These are phyloP conservation scores for Byasa hedistus DNA, from an alignment of 2,888 invertebrate genomes.

Conservation along the genomic window DNA sequence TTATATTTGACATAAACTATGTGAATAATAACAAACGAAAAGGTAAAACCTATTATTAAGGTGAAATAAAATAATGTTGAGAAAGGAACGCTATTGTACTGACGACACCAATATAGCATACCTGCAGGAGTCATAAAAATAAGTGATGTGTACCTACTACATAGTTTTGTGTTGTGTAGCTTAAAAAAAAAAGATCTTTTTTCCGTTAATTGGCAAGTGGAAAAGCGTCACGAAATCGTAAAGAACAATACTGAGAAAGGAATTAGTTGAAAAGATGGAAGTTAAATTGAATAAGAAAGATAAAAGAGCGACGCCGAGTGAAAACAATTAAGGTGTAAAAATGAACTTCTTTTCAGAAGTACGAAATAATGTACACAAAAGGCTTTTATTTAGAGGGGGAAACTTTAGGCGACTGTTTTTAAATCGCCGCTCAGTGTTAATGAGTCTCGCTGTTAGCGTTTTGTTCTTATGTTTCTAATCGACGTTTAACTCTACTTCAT, in stretches of 20 bases:
- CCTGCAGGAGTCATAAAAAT: too few relatives aligned
- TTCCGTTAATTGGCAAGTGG: background rate
- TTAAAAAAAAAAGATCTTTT: background rate
- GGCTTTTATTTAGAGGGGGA: constrained; percentile 6
- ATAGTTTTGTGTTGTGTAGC: too few relatives aligned
- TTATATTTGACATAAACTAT: too few relatives aligned
- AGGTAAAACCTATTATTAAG: too few relatives aligned
- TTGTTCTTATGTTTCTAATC: background rate
- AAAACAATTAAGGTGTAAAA: constrained; percentile 18
- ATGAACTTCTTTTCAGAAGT: constrained; percentile 18
- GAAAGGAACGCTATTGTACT: too few relatives aligned
- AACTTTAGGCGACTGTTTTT: constrained; percentile 10
- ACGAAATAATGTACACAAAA: constrained; percentile 16
- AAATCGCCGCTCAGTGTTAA: background rate
- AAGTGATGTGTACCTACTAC: too few relatives aligned
- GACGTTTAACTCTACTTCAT: too few relatives aligned
- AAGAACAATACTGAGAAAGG: background rate
- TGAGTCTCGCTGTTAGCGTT: background rate
- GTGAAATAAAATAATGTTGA: too few relatives aligned
- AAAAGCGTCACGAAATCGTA: background rate
- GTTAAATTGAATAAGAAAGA: constrained; percentile 12
- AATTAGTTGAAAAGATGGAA: constrained; percentile 5
- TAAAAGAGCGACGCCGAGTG: constrained; percentile 5
- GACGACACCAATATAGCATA: too few relatives aligned
- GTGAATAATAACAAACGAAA: too few relatives aligned